Conservation (phyloP, 2,113 vertebrate genomes). For the Ageneiosus marmoratus region DNA sequence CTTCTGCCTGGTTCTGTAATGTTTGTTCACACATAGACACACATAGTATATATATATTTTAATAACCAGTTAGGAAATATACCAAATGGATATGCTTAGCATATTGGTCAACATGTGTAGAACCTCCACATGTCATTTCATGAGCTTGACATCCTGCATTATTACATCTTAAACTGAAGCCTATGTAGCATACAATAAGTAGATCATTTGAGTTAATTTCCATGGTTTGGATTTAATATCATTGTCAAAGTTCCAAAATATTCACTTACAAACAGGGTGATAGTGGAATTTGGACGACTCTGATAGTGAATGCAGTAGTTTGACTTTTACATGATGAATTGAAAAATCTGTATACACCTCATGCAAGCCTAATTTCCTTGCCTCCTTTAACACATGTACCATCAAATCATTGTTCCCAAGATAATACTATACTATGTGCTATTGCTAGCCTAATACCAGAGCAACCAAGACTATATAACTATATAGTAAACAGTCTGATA, state of each 20-base stretch:
- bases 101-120: slow-evolving; percentile 13
- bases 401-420: neutral
- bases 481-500: neutral
- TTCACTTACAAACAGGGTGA: neutral
- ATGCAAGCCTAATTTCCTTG: neutral
- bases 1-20: slow-evolving; percentile 1
- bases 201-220: neutral
- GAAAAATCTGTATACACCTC: neutral
- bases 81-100: neutral
- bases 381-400: neutral
- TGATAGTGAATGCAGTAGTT: neutral
- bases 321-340: neutral
- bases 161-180: neutral
- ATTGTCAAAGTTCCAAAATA: neutral
- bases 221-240: neutral
- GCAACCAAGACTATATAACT: neutral
- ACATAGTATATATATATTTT: neutral
- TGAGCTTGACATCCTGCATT: neutral
- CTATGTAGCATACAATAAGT: neutral
- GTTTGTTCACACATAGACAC: neutral
- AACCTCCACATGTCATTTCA: neutral
- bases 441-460: neutral
- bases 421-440: neutral
- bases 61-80: neutral
- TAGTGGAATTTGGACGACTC: neutral